Evolutionary conservation across 2,888 invertebrate species (phyloP), one percentile per base, ranked within the genome.

Genomic region (Rotaria socialis): DNA sequence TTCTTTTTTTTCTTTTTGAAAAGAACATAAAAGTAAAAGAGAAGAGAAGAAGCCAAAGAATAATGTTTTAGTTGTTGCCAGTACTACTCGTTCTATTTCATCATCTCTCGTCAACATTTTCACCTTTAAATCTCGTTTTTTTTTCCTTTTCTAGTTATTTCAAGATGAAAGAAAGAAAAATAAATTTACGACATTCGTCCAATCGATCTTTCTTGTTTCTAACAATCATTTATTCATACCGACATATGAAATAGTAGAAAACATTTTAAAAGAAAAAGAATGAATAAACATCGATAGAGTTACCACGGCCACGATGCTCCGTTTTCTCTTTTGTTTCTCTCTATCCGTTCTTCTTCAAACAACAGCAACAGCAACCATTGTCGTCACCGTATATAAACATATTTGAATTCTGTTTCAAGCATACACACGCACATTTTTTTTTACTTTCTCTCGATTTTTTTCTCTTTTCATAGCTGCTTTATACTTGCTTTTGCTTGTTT

Each of bases 301-400:
- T 67, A 35, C 67, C 35, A 67, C 67, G 67, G 35, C 67, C 19
- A 67, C 67, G 35, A 41, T 67, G 67, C 35, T 14, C 67, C 35
- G 19, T 35, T 67, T 52, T 52, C 16, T 67, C 67, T 67, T 16
- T 35, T 67, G 35, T 67, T 67, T 67, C 27, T 67, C 27, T 67
- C 67, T 67, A 67, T 67, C 67, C 67, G 67, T 67, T 67, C 67
- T 67, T 67, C 67, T 67, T 41, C 35, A 67, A 67, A 67, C 27
- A 67, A 67, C 67, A 67, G 67, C 27, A 67, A 67, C 67, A 16
- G 67, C 67, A 67, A 35, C 67, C 35, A 35, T 35, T 67, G 14
- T 41, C 67, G 67, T 67, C 35, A 35, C 35, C 14, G 35, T 67
- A 67, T 27, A 67, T 67, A 67, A 16, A 67, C 67, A 67, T 67